Evolutionary conservation across 2,797 vertebrate species (phyloP).

Genomic region (Otolemur crassicaudatus): DNA sequence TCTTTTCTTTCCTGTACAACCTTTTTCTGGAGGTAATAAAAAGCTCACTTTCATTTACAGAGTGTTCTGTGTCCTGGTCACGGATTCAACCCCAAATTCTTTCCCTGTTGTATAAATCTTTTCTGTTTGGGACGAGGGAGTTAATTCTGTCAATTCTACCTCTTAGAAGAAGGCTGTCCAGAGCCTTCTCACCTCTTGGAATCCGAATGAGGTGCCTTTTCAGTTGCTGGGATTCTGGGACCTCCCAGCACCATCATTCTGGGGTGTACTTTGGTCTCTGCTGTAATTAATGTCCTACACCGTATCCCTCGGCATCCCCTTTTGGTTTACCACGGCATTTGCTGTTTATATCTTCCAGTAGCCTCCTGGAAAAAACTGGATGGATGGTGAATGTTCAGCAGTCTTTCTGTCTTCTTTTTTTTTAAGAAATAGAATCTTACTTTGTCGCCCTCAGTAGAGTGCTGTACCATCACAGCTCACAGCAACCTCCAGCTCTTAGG

Average conservation of each 20-base stretch:
- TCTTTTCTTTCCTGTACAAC: neutral
- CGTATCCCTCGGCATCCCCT: neutral
- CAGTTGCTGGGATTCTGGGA: neutral
- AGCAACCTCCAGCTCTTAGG: no score
- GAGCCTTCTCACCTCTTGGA: neutral
- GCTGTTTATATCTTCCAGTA: neutral
- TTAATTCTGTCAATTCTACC: neutral
- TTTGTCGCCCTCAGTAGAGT: no score
- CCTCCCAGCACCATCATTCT: fast-evolving
- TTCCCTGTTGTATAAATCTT: neutral
- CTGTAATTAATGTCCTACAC: neutral
- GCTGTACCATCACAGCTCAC: no score
- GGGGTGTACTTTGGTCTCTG: no score
- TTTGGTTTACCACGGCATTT: neutral
- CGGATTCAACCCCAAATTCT: neutral
- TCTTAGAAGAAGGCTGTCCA: neutral
- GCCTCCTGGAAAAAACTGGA: neutral
- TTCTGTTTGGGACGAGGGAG: neutral
- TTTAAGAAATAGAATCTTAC: no score
- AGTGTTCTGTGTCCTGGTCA: neutral
- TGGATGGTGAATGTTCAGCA: neutral
- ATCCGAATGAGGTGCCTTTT: fast-evolving
- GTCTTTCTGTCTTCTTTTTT: no score
- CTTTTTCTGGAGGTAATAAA: slow-evolving; percentile 6
- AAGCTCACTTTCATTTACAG: neutral